These are phyloP conservation scores for Helobdella robusta DNA, from an alignment of 2,888 invertebrate genomes.

Conservation along the genomic window DNA sequence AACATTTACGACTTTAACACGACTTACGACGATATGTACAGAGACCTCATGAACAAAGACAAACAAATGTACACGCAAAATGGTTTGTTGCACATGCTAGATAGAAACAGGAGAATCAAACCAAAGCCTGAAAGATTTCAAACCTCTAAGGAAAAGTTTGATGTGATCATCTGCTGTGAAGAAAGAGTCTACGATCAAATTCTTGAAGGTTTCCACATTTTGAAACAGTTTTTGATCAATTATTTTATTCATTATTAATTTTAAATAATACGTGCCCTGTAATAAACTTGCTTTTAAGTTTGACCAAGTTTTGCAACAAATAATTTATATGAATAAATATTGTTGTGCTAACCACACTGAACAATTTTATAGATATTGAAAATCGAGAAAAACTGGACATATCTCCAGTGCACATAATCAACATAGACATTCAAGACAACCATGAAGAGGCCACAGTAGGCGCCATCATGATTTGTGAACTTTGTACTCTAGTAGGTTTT, in stretches of 20 bases:
- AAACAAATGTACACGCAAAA: constrained; percentile 93
- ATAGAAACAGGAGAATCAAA: constrained; percentile 90
- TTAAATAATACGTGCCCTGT: no score
- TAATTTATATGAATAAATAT: no score
- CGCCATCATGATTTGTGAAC: constrained; percentile 90
- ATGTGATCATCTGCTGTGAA: constrained; percentile 91
- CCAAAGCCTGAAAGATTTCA: constrained; percentile 88
- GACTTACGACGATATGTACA: constrained; percentile 86
- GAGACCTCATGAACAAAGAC: constrained; percentile 79
- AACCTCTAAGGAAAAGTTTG: constrained; percentile 74
- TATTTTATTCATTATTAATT: no score
- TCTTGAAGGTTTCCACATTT: constrained; percentile 68
- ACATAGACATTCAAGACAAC: constrained; percentile 97
- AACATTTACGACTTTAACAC: constrained; percentile 94
- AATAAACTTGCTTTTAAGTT: no score
- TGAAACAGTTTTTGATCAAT: no score
- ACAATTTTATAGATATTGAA: constrained; percentile 52
- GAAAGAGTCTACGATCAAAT: constrained; percentile 98
- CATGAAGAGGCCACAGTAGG: constrained; percentile 98
- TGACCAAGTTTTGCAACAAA: no score
- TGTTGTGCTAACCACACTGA: background rate
- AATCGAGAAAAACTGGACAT: constrained; percentile 62
- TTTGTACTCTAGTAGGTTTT: constrained; percentile 69
- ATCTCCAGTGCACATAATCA: constrained; percentile 87
- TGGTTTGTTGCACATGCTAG: constrained; percentile 92